Evolutionary conservation across 2,113 vertebrate species (phyloP).

Genomic region (Oncorhynchus masou): DNA sequence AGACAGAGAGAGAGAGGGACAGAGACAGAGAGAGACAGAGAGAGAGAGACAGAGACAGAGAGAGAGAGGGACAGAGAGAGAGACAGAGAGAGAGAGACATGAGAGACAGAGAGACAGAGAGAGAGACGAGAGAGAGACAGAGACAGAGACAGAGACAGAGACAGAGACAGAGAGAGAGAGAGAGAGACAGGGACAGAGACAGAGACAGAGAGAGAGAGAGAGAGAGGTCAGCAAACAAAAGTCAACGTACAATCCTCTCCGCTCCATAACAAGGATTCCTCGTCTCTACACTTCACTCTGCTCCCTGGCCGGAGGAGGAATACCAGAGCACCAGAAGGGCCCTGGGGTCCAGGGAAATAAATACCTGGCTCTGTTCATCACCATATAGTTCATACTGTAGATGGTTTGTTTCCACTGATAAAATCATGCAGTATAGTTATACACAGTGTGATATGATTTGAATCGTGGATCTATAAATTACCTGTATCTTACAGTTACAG

Average conservation of each 20-base stretch:
- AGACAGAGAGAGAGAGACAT: too few relatives aligned
- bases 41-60: too few relatives aligned
- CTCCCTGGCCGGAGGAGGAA: conserved; percentile 30
- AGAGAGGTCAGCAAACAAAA: conserved; percentile 34
- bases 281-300: background rate
- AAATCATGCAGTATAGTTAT: too few relatives aligned
- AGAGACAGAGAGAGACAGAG: too few relatives aligned
- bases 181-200: too few relatives aligned
- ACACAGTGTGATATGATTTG: too few relatives aligned
- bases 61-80: background rate
- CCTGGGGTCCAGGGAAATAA: conserved; percentile 51
- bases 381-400: background rate
- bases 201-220: background rate
- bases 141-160: background rate
- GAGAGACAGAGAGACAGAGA: too few relatives aligned
- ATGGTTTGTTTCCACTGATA: background rate
- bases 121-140: background rate
- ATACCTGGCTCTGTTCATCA: background rate
- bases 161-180: background rate
- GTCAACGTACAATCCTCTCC: conserved; percentile 35
- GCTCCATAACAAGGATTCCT: conserved; percentile 49
- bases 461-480: too few relatives aligned
- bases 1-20: background rate
- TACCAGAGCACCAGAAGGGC: conserved; percentile 50
- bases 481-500: too few relatives aligned